Evolutionary conservation across 2,113 vertebrate species (phyloP), one percentile per base, ranked within the genome.

Genomic region (Onychostruthus taczanowskii): DNA sequence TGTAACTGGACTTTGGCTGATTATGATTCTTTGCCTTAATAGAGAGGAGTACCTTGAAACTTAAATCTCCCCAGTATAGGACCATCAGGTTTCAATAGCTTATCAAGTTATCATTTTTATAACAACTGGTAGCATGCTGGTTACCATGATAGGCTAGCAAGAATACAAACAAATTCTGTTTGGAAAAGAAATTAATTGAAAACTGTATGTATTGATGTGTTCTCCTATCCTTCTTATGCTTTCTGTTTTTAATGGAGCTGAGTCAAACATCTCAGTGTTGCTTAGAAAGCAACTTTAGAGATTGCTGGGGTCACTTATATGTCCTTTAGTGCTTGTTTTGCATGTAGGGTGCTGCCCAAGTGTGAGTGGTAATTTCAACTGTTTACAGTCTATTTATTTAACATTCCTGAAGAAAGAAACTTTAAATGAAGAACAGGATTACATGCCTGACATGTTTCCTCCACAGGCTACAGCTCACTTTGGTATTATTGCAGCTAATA

Each of bases 341-440:
- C 58, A 90, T 88, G 58, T 6, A 74, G 72, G 69, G 50, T 86
- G 62, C 35, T 68, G 84, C 43, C 90, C 67, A 94, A 67, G 67
- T 76, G 43, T 63, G 75, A 1, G 0, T 61, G 43, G 72, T 79
- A 89, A 64, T 56, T 93, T 87, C 81, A 91, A 66, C 79, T 89
- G 37, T 94, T 95, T 89, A 72, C 24, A 82, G 58, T 70, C 47
- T 88, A 91, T 96, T 97, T 96, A 91, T 94, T 96, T 97, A 95
- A 91, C 95, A 94, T 94, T 96, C 37, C 72, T 91, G 67, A 95
- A 33, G 46, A 92, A 90, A 92, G 84, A 95, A 95, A 93, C 92
- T 93, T 95, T 61, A 93, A 94, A 84, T 80, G 72, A 95, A 89
- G 92, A 90, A 90, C 44, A 95, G 72, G 52, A 88, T 90, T 96